Conservation (phyloP, 2,113 vertebrate species). For the Diphyllodes magnificus region DNA sequence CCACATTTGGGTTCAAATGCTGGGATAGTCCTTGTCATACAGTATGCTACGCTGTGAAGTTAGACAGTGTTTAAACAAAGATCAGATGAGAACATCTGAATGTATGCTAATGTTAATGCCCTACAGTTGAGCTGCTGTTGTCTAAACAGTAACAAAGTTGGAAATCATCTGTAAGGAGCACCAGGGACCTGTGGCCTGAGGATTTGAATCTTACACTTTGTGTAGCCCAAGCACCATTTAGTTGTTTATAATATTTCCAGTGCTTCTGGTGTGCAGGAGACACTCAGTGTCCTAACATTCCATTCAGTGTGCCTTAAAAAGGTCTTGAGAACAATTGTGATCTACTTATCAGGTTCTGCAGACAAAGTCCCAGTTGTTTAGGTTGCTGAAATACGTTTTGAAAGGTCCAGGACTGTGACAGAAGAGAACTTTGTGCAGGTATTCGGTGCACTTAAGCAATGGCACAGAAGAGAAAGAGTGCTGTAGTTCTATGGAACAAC, state of each 20-base stretch:
- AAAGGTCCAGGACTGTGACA: background rate
- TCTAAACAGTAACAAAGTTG: background rate
- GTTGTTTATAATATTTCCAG: background rate
- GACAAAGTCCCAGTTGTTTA: background rate
- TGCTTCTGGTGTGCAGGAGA: background rate
- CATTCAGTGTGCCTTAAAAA: background rate
- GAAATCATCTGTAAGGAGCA: background rate
- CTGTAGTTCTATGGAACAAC: background rate
- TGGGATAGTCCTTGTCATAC: background rate
- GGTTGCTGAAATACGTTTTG: background rate
- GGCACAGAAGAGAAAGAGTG: background rate
- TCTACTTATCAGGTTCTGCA: background rate
- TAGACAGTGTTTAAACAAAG: background rate
- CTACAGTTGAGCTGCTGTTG: background rate
- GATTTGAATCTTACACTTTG: background rate
- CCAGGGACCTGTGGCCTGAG: background rate
- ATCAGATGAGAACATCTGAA: background rate
- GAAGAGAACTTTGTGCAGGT: background rate
- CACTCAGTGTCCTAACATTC: background rate
- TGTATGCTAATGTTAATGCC: background rate
- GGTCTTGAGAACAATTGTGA: background rate
- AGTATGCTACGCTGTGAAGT: background rate
- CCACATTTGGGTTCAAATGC: background rate
- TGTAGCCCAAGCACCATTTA: background rate
- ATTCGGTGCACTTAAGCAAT: background rate